Evolutionary conservation across 2,113 vertebrate species (phyloP).

Genomic region (Hucho hucho): DNA sequence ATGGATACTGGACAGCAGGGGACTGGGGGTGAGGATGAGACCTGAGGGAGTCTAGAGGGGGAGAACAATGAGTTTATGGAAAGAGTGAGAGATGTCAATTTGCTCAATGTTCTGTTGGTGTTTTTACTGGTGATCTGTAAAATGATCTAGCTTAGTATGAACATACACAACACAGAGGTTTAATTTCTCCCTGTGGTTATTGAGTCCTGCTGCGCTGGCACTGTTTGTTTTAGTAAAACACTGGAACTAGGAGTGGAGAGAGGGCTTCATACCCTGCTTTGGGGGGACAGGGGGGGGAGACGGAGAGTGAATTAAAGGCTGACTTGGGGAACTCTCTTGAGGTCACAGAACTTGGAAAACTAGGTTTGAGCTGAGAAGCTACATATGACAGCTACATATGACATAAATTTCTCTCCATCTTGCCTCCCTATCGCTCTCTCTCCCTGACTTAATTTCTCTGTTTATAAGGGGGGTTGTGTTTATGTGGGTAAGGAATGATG

Average conservation of each 20-base stretch:
- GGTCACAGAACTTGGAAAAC: constrained; percentile 48
- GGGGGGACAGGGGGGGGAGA: not conserved
- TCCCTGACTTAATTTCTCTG: not conserved
- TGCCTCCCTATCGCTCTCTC: constrained; percentile 19
- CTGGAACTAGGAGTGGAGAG: not conserved
- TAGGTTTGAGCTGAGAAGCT: constrained; percentile 41
- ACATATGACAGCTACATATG: constrained; percentile 58
- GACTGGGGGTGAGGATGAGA: constrained; percentile 90
- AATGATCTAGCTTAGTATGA: not conserved
- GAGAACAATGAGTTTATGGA: not conserved
- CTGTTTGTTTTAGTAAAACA: not conserved
- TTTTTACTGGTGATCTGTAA: not conserved
- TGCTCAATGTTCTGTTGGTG: not conserved
- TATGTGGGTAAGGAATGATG: not conserved
- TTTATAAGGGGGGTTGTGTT: not conserved
- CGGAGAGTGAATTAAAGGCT: constrained; percentile 7
- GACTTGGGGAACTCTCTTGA: constrained; percentile 26
- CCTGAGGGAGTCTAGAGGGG: constrained; percentile 85
- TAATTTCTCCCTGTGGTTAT: not conserved
- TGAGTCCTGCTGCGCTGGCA: no score
- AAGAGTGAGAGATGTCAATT: not conserved
- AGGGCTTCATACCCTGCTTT: not conserved
- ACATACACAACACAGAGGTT: not conserved
- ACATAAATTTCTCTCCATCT: constrained; percentile 46
- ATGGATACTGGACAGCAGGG: constrained; percentile 91